Percentiles rank a stretch among this genome's conserved stretches.
Evolutionary conservation across 2,113 vertebrate genomes (phyloP).

Genomic region (Entelurus aequoreus): DNA sequence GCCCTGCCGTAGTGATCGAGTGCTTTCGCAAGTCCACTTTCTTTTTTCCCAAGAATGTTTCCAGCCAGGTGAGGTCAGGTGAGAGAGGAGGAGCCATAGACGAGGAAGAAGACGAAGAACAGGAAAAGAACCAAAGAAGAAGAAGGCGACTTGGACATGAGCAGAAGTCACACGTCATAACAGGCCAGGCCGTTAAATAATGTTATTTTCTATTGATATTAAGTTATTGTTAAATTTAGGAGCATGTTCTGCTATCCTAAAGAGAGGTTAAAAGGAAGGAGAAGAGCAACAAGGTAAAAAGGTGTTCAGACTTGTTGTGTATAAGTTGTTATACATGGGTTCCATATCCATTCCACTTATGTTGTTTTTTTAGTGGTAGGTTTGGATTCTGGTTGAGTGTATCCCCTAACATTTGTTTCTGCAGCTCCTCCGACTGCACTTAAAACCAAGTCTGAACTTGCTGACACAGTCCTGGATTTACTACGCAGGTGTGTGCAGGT

Average conservation of each 20-base stretch:
- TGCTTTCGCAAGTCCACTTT: too few relatives aligned
- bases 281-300: conserved; percentile 24
- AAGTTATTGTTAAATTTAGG: background rate
- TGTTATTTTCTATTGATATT: background rate
- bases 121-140: background rate
- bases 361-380: background rate
- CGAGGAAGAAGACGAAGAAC: background rate
- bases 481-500: conserved; percentile 37
- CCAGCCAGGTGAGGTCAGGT: conserved; percentile 52
- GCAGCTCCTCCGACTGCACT: conserved; percentile 19
- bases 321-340: background rate
- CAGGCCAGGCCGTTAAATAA: conserved; percentile 17
- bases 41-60: background rate
- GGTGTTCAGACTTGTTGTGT: background rate
- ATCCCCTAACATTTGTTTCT: conserved; percentile 7
- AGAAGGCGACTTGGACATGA: conserved; percentile 3
- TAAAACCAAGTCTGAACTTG: conserved; percentile 64
- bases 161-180: conserved; percentile 26
- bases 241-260: conserved; percentile 8
- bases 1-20: too few relatives aligned
- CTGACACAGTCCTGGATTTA: conserved; percentile 48
- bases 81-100: conserved; percentile 34
- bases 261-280: conserved; percentile 6
- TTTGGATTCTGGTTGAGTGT: background rate
- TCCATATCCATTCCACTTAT: background rate